Percentiles rank a stretch among this genome's conserved stretches.
Conservation (phyloP, 2,797 vertebrate species). For the Spinus pinus region DNA sequence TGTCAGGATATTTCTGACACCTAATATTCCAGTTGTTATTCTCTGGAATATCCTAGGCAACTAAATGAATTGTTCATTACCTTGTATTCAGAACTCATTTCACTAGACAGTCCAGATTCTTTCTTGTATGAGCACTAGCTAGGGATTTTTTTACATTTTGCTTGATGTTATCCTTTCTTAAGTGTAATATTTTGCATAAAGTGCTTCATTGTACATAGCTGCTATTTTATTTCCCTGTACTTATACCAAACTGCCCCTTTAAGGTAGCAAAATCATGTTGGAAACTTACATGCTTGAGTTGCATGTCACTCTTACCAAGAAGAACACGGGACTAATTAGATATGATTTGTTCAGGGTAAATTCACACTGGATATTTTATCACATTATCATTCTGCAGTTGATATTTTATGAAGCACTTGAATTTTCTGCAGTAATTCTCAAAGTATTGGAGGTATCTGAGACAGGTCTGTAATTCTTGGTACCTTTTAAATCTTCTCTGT, state of each 20-base stretch:
- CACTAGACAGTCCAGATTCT: neutral
- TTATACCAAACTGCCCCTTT: neutral
- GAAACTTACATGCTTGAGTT: neutral
- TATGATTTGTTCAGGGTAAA: neutral
- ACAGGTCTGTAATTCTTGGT: neutral
- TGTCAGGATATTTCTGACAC: neutral
- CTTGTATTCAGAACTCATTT: neutral
- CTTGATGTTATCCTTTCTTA: neutral
- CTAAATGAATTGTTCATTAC: neutral
- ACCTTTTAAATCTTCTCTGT: neutral
- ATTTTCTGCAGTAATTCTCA: neutral
- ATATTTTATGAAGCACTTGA: neutral
- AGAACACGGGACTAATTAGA: neutral
- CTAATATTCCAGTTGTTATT: neutral
- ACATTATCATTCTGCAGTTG: neutral
- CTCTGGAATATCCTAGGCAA: neutral
- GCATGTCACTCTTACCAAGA: neutral
- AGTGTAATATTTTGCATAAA: neutral
- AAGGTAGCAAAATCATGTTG: neutral
- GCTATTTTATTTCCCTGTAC: neutral
- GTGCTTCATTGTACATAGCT: neutral
- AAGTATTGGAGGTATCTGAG: neutral
- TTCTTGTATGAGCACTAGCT: neutral
- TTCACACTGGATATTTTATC: neutral
- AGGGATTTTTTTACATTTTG: neutral